Base-by-base conservation (phyloP, 2,797 vertebrate genomes). In the Rhinogobio ventralis region DNA sequence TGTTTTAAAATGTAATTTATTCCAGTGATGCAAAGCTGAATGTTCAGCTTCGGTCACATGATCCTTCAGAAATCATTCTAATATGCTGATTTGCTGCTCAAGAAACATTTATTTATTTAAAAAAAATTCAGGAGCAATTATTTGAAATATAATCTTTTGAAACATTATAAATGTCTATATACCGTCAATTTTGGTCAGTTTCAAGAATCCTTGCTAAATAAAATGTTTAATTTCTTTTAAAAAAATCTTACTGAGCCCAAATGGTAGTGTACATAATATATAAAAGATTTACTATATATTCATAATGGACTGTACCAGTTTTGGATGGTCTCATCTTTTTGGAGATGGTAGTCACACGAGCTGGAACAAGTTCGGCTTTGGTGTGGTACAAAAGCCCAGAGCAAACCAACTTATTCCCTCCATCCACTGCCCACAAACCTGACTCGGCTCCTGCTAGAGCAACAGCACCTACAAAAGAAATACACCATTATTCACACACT, bases 391-490 rank as follows among this genome's bases (percentile, higher is more conserved):
- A 89, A 23, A 99, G 96, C 14, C 96, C 96, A 0, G 89, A 92
- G 72, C 97, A 99, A 57, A 98, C 95, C 0, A 92, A 93, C 84
- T 96, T 97, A 89, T 99, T 99, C 0, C 98, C 98, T 7, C 96
- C 98, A 85, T 97, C 96, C 42, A 99, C 95, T 0, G 97, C 93
- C 98, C 98, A 99, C 81, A 97, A 93, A 7, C 95, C 96, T 0
- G 97, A 92, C 23, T 96, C 96, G 0, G 92, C 88, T 11, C 93
- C 90, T 0, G 97, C 91, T 85, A 99, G 85, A 0, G 97, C 96
- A 30, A 98, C 95, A 0, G 95, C 95, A 20, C 98, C 98, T 99
- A 72, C n/a, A 28, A 49, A 2, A 28, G 46, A 33, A 23, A n/a
- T 25, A 17, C 7, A 19, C 28, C 30, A 39, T 42, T 19, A 19